Evolutionary conservation across 1,140 invertebrate genomes (phyloP), one percentile per base, ranked within the genome.

Genomic region (Cydia pomonella): DNA sequence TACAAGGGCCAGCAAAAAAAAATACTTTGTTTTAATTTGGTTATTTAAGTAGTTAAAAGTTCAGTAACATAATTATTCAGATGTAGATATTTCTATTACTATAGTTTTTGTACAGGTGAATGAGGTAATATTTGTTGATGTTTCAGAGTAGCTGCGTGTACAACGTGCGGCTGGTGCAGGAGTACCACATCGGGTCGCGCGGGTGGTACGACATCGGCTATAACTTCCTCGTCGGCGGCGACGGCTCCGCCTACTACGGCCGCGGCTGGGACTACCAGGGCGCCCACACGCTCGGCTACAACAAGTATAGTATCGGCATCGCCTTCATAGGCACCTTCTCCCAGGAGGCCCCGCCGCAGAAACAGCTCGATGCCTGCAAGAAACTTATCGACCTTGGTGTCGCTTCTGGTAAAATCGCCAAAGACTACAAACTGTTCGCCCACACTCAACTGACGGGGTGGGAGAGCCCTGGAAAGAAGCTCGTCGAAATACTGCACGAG

Each of bases 211-310:
- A 93, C 69, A 93, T 96, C 62, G 95, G 94, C 0, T 96, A 96
- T 82, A 97, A 96, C 82, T 98, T 97, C 82, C 83, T 97, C 6
- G 93, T 97, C 7, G 97, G 96, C 0, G 96, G 95, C 21, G 96
- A 97, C 83, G 96, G 96, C 0, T 93, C 94, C 1, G 94, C 94
- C 0, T 97, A 96, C 87, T 94, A 94, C 84, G 96, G 94, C 1
- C 91, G 94, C 27, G 96, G 96, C 5, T 97, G 96, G 96, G 93
- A 94, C 71, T 85, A 90, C 18, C 87, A 94, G 3, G 96, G 96
- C 0, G 94, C 95, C 0, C 96, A 97, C 79, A 95, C 95, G 0
- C 88, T 94, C 18, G 92, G 93, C 21, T 96, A 95, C 84, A 97
- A 97, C 79, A 87, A 82, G 27, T 93, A 92, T 16, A 94, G 94